Percentiles rank a stretch among this genome's conserved stretches.
Conservation (phyloP, 2,797 vertebrate genomes). For the Monodelphis domestica region DNA sequence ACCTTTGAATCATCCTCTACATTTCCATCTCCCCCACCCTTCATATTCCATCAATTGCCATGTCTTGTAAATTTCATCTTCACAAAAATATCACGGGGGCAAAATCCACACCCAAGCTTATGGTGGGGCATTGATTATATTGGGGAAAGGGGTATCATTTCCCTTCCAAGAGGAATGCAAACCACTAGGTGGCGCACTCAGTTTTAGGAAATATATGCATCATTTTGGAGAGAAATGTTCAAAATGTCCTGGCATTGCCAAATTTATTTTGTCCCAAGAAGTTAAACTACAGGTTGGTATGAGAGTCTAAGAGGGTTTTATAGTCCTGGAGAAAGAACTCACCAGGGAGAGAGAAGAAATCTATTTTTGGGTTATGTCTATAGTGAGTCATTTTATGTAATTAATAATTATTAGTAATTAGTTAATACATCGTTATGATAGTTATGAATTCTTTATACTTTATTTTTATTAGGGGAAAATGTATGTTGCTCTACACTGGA, state of each 20-base stretch:
- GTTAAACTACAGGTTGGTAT: background rate
- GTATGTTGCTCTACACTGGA: background rate
- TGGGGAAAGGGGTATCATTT: background rate
- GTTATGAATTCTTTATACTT: background rate
- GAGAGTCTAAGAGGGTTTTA: background rate
- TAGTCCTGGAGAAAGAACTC: background rate
- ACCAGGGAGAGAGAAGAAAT: background rate
- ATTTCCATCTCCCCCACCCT: background rate
- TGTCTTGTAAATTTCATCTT: background rate
- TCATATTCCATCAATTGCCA: background rate
- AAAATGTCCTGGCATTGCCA: background rate
- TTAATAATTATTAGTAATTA: background rate
- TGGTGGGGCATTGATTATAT: background rate
- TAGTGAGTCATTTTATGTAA: background rate
- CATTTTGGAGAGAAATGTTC: background rate
- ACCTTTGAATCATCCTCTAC: background rate
- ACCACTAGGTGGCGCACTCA: background rate
- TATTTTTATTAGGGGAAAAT: background rate
- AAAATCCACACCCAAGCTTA: background rate
- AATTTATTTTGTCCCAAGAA: background rate
- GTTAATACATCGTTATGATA: background rate
- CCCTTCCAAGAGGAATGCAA: background rate
- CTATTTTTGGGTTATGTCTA: background rate
- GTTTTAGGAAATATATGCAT: background rate
- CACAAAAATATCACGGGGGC: background rate